These are phyloP conservation scores for Florisuga fusca DNA, from an alignment of 2,797 vertebrate genomes.

Conservation along the genomic window DNA sequence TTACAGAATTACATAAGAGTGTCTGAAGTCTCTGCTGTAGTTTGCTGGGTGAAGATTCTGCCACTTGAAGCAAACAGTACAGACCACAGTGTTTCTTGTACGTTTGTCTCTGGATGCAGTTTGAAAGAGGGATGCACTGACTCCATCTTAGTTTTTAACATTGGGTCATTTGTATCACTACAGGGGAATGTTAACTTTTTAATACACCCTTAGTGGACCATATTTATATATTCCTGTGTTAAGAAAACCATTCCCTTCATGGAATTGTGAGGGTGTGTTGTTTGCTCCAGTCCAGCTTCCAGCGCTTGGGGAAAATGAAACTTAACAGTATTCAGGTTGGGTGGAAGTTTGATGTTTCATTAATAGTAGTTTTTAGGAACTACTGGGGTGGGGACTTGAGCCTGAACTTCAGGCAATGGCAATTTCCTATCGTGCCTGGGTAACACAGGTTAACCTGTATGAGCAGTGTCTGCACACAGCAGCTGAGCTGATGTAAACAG, in stretches of 20 bases:
- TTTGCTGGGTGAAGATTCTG: not conserved
- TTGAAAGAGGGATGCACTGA: not conserved
- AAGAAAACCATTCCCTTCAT: not conserved
- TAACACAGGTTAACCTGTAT: rapidly evolving
- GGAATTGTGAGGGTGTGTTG: not conserved
- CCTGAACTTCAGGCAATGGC: not conserved
- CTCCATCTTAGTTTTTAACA: not conserved
- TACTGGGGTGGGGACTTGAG: not conserved
- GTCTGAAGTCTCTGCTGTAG: not conserved
- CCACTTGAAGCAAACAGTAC: rapidly evolving
- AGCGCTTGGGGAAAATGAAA: not conserved
- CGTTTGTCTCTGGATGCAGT: not conserved
- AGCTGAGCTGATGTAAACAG: rapidly evolving
- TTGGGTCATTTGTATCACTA: not conserved
- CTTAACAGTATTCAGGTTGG: not conserved
- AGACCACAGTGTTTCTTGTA: not conserved
- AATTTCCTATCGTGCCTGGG: rapidly evolving
- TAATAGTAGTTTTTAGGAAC: not conserved
- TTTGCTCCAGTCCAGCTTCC: not conserved
- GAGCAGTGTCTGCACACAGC: rapidly evolving
- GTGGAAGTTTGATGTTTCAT: not conserved
- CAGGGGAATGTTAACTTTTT: not conserved
- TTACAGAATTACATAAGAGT: not conserved
- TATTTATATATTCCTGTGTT: not conserved
- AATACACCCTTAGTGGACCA: not conserved